Base-by-base conservation (phyloP, 2,888 invertebrate species). In the Aethes cnicana region DNA sequence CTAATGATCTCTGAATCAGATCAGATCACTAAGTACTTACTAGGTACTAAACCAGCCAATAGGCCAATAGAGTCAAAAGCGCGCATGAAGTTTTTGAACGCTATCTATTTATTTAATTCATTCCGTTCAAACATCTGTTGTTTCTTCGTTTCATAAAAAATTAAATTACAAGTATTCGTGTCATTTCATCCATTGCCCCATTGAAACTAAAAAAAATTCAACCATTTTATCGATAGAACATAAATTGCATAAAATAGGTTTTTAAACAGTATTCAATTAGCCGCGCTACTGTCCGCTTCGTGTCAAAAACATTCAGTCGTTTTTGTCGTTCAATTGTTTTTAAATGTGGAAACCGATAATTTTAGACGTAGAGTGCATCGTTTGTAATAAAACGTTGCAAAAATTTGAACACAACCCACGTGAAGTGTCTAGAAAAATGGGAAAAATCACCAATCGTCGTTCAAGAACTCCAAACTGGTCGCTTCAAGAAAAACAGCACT, bases 381-480 rank as follows among this genome's bases (percentile, higher is more conserved):
- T 84, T 85, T 88, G 86, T 77, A 84, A 85, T 67, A 87, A 87
- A 87, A 81, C 84, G 74, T 86, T 88, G 84, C 84, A 85, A 72
- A 86, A 86, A 76, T 82, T 87, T 56, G 79, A 79, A 48, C 81
- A 86, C 74, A 67, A 79, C 59, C 79, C 80, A 25, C 63, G 59
- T 43, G 68, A 75, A 50, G 63, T 62, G 32, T 66, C 69, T 36
- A 63, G 62, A 26, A 80, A 77, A 57, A 87, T 88, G 86, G 84
- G 84, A 48, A 88, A 84, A 65, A 80, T 87, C 35, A 64, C 68
- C 41, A 77, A 62, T 57, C 81, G 85, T 12, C 76, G 87, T 11
- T 74, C 81, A 36, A 74, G 88, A 47, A 88, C 85, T 1, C 88
- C 88, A 7, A 90, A 89, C 61, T 90, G 90, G 90, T 86, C 88